phyloP scores from a whole-genome alignment of 1,140 invertebrate genomes.

The Ephestia elutella region DNA sequence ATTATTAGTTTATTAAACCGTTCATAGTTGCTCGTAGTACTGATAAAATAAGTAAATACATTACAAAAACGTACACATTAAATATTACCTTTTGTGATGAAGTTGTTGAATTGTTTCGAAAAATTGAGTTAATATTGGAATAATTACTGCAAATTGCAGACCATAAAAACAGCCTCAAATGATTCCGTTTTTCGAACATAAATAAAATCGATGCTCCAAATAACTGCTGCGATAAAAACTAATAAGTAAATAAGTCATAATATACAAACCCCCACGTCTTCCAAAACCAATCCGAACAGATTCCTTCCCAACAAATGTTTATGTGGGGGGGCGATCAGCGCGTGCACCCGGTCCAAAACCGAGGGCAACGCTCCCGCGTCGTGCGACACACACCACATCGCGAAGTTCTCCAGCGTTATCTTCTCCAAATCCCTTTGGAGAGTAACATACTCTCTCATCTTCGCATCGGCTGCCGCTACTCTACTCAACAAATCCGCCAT shows the following conservation, averaged over 20 bases:
- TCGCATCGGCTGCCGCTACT: slow-evolving; percentile 74
- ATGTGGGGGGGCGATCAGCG: slow-evolving; percentile 71
- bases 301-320: slow-evolving; percentile 57
- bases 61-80: too few relatives aligned
- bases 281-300: slow-evolving; percentile 66
- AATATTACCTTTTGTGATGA: too few relatives aligned
- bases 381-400: slow-evolving; percentile 78
- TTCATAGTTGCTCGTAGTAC: too few relatives aligned
- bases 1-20: not conserved
- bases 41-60: too few relatives aligned
- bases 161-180: too few relatives aligned
- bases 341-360: slow-evolving; percentile 80
- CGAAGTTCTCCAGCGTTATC: slow-evolving; percentile 81
- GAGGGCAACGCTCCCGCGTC: slow-evolving; percentile 77
- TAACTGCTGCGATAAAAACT: too few relatives aligned
- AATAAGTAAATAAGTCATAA: too few relatives aligned
- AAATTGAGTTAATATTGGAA: too few relatives aligned
- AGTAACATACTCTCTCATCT: slow-evolving; percentile 75
- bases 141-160: too few relatives aligned
- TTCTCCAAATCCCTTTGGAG: slow-evolving; percentile 74
- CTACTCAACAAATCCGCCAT: slow-evolving; percentile 76
- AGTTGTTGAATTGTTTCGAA: too few relatives aligned
- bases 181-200: too few relatives aligned
- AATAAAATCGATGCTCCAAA: too few relatives aligned
- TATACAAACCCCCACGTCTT: slow-evolving; percentile 70